Percentiles rank a stretch among this genome's conserved stretches.
phyloP scores from a whole-genome alignment of 2,888 invertebrate species.

The Ceriagrion tenellum region DNA sequence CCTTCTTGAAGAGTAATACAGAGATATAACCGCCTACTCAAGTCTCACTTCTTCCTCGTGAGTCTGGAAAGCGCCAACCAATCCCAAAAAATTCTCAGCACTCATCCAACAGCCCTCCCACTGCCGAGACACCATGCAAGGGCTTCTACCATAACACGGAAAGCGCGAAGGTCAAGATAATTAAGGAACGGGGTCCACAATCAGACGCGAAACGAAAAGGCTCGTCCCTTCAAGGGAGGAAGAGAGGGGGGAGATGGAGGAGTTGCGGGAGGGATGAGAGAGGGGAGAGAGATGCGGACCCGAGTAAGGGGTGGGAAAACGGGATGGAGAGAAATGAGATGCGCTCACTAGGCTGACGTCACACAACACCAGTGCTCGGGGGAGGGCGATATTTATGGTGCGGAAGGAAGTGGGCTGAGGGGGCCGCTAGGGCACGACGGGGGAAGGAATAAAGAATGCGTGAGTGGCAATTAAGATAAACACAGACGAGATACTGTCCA shows the following conservation, averaged over 20 bases:
- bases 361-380: not conserved
- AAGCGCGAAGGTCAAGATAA: slow-evolving; percentile 58
- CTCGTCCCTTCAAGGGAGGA: not conserved
- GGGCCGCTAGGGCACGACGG: not conserved
- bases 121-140: not conserved
- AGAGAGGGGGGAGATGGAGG: slow-evolving; percentile 13
- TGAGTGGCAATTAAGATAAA: slow-evolving; percentile 25
- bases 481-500: slow-evolving; percentile 24
- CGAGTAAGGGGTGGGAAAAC: slow-evolving; percentile 42
- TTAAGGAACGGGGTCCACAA: slow-evolving; percentile 23
- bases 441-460: slow-evolving; percentile 14
- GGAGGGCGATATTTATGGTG: slow-evolving; percentile 28
- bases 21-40: no score
- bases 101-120: no score
- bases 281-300: slow-evolving; percentile 24
- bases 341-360: slow-evolving; percentile 53
- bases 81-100: no score
- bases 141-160: not conserved
- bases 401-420: not conserved
- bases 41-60: no score
- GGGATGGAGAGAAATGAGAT: slow-evolving; percentile 43
- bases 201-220: slow-evolving; percentile 14
- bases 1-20: no score
- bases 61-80: no score
- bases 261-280: slow-evolving; percentile 68